A percentile compares a stretch with the other conserved stretches of the same genome.
Evolutionary conservation across 2,113 vertebrate species (phyloP).

Genomic region (Nyctereutes procyonoides): DNA sequence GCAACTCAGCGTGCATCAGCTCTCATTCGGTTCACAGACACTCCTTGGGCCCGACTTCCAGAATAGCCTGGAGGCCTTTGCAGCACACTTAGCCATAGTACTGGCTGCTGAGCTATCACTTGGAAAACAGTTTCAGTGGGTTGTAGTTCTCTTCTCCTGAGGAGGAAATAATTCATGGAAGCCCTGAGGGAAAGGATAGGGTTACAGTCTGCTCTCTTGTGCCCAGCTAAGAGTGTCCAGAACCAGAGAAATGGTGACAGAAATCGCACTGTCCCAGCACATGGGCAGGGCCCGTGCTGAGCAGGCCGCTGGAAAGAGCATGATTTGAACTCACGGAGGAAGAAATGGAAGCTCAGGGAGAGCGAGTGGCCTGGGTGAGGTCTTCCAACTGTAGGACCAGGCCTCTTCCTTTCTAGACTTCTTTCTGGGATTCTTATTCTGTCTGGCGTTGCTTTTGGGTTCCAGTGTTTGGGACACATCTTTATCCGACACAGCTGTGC

Average conservation of each 20-base stretch:
- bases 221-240: background rate
- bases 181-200: background rate
- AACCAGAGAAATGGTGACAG: background rate
- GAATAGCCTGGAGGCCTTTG: background rate
- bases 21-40: no score
- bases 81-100: background rate
- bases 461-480: background rate
- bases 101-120: background rate
- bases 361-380: background rate
- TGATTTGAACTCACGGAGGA: background rate
- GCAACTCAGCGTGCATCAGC: background rate
- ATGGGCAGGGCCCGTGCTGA: background rate
- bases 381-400: background rate
- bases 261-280: rapidly evolving
- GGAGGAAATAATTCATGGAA: background rate
- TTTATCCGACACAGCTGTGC: no score
- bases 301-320: background rate
- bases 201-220: background rate
- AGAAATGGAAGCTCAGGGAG: background rate
- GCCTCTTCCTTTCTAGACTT: background rate
- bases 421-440: background rate
- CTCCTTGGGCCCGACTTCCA: background rate
- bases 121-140: background rate
- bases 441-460: background rate
- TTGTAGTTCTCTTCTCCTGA: background rate